Evolutionary conservation across 2,888 invertebrate genomes (phyloP).

Genomic region (Gasteruption jaculator): DNA sequence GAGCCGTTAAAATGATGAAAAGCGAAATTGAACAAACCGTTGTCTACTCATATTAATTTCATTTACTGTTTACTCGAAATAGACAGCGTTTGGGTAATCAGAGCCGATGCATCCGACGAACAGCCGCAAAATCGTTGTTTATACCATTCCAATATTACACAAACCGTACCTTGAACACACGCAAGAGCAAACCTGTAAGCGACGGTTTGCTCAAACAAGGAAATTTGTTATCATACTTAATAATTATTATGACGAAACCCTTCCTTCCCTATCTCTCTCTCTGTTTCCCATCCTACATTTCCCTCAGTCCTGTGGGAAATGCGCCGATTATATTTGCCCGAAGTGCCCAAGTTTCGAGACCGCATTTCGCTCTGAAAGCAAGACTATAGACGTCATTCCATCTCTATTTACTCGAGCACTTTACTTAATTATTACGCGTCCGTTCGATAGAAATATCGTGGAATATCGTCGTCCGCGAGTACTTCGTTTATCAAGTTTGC

Average conservation of each 20-base stretch:
- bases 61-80: slow-evolving; percentile 28
- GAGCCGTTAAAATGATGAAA: no score
- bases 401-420: no score
- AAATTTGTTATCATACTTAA: slow-evolving; percentile 28
- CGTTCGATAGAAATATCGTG: no score
- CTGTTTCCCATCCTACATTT: slow-evolving; percentile 11
- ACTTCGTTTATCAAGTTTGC: no score
- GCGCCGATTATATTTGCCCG: slow-evolving; percentile 41
- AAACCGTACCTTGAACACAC: slow-evolving; percentile 9
- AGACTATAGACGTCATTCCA: no score
- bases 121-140: slow-evolving; percentile 19
- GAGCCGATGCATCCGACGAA: slow-evolving; percentile 16
- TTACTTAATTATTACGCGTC: no score
- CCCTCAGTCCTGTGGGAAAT: slow-evolving; percentile 35
- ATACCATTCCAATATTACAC: slow-evolving; percentile 25
- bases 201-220: slow-evolving; percentile 22
- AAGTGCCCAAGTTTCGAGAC: slow-evolving; percentile 26
- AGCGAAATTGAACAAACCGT: no score
- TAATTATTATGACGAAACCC: no score
- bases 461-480: no score
- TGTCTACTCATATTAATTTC: no score
- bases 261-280: no score
- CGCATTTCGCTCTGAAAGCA: slow-evolving; percentile 16
- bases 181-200: no score
- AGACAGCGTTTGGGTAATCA: slow-evolving; percentile 33